A percentile compares a stretch with the other conserved stretches of the same genome.
Evolutionary conservation across 2,113 vertebrate genomes (phyloP).

Genomic region (Phrynocephalus versicolor): DNA sequence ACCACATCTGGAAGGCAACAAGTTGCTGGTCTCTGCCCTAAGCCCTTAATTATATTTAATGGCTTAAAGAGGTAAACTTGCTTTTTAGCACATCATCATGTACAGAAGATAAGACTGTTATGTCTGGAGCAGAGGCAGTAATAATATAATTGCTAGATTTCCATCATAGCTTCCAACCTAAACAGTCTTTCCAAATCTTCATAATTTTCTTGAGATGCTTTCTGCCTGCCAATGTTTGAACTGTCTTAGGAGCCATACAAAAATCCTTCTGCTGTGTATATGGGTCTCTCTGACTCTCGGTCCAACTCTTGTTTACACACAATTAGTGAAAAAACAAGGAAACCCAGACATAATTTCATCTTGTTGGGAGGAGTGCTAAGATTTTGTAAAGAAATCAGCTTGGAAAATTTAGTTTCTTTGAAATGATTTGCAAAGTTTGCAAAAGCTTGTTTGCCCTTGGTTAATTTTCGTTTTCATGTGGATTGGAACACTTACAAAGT

Average conservation of each 20-base stretch:
- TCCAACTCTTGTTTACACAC: background rate
- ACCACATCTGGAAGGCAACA: too few species aligned
- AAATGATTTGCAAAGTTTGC: background rate
- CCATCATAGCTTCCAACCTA: constrained; percentile 2
- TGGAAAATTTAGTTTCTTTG: background rate
- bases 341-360: background rate
- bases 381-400: background rate
- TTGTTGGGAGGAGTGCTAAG: background rate
- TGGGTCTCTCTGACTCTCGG: background rate
- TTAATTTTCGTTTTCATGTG: too few species aligned
- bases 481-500: too few species aligned
- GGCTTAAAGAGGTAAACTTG: background rate
- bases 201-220: background rate
- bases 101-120: constrained; percentile 23
- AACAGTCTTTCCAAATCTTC: constrained; percentile 37
- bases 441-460: too few species aligned
- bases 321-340: background rate
- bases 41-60: background rate
- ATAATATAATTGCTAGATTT: constrained; percentile 12
- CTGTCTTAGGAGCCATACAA: background rate
- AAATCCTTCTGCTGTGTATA: background rate
- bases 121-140: constrained; percentile 8
- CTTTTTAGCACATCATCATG: constrained; percentile 16
- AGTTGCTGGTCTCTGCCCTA: too few species aligned
- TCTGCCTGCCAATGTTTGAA: background rate